Evolutionary conservation across 1,140 invertebrate genomes (phyloP).

Genomic region (Uloborus diversus): DNA sequence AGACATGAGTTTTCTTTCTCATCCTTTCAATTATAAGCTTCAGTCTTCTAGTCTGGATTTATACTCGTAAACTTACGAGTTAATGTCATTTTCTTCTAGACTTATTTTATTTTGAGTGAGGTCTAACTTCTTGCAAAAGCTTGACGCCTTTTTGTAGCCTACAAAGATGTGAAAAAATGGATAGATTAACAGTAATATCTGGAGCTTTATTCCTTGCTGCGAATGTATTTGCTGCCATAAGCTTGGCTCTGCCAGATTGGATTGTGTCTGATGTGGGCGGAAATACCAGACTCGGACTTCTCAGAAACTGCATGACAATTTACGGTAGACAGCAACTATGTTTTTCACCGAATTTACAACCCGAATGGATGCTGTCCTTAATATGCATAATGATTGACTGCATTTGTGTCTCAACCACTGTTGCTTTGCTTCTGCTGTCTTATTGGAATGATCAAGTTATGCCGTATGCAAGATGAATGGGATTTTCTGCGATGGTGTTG

Average conservation of each 20-base stretch:
- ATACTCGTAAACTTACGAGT: no score
- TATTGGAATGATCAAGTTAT: conserved; percentile 91
- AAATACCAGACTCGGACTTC: conserved; percentile 88
- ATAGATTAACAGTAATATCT: conserved; percentile 91
- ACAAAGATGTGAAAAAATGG: no score
- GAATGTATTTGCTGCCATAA: conserved; percentile 92
- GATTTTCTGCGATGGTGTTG: conserved; percentile 93
- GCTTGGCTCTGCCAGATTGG: conserved; percentile 94
- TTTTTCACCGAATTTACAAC: conserved; percentile 84
- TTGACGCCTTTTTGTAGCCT: no score
- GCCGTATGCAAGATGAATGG: conserved; percentile 92
- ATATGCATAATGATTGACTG: conserved; percentile 92
- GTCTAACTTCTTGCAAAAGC: no score
- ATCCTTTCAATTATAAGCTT: no score
- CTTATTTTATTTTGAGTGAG: no score
- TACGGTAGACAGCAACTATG: conserved; percentile 88
- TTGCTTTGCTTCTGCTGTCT: conserved; percentile 86
- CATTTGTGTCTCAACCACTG: conserved; percentile 89
- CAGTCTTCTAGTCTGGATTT: no score
- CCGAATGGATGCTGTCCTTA: conserved; percentile 90
- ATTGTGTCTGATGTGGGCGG: conserved; percentile 93
- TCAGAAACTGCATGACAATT: conserved; percentile 93
- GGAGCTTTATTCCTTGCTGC: conserved; percentile 89
- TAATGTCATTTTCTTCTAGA: no score
- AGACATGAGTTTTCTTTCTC: no score